phyloP scores from a whole-genome alignment of 2,797 vertebrate species.

The Salarias fasciatus region DNA sequence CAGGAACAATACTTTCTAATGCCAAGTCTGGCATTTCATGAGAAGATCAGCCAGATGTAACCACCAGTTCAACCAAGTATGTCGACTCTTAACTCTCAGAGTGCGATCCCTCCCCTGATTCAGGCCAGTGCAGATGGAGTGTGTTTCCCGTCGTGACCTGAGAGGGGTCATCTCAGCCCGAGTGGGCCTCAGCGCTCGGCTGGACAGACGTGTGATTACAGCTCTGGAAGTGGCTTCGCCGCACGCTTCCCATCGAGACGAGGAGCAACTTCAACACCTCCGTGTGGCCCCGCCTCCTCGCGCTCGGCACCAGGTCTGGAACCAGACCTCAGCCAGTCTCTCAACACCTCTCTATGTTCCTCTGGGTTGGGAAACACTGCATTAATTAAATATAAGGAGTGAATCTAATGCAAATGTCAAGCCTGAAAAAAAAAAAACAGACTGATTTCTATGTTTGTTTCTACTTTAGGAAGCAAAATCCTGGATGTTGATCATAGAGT shows the following conservation, averaged over 20 bases:
- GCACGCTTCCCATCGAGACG: constrained; percentile 40
- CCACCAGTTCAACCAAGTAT: constrained; percentile 19
- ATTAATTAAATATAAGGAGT: too few relatives aligned
- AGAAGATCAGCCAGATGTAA: constrained; percentile 1
- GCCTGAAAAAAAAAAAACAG: background rate
- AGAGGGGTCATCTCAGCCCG: background rate
- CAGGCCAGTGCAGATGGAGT: constrained; percentile 17
- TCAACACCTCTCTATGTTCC: too few relatives aligned
- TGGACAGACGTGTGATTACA: constrained; percentile 45
- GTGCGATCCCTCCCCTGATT: constrained; percentile 3
- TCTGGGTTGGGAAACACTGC: background rate
- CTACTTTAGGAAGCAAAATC: background rate
- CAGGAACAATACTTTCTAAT: constrained; percentile 2
- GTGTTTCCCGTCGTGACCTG: constrained; percentile 27
- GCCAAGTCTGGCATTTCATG: too few relatives aligned
- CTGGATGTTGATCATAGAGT: background rate
- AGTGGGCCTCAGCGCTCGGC: background rate
- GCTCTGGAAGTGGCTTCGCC: constrained; percentile 18
- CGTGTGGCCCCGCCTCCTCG: constrained; percentile 40
- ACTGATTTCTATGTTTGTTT: background rate
- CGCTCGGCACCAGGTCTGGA: background rate
- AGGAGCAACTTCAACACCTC: constrained; percentile 33
- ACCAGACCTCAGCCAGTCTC: constrained; percentile 23
- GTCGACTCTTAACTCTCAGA: background rate
- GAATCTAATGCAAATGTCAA: background rate